These are phyloP conservation scores for Atherinosoma microstoma DNA, from an alignment of 2,797 vertebrate species.

Conservation along the genomic window DNA sequence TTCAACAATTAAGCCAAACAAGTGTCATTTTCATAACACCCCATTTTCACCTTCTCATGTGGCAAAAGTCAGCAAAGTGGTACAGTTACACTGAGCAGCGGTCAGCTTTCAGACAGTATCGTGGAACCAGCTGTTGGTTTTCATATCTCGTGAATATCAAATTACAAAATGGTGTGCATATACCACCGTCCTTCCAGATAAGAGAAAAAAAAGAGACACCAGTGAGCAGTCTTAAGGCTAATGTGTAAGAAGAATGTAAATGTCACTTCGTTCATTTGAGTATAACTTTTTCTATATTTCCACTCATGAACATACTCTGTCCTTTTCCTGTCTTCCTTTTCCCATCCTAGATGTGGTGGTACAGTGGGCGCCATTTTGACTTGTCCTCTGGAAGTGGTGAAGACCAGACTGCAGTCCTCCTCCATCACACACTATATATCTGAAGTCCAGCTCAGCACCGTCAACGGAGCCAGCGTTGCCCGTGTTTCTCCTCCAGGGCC, in stretches of 20 bases:
- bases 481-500: constrained; percentile 92
- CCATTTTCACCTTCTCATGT: constrained; percentile 10
- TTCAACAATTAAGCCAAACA: not conserved
- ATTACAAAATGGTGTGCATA: constrained; percentile 9
- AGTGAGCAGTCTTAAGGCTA: not conserved
- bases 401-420: constrained; percentile 96
- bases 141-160: constrained; percentile 8
- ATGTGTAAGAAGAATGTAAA: no score
- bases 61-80: constrained; percentile 8
- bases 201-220: not conserved
- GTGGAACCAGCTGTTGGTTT: not conserved
- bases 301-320: not conserved
- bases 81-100: not conserved
- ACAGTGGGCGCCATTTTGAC: constrained; percentile 98
- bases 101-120: constrained; percentile 1
- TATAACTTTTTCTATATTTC: not conserved
- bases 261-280: no score
- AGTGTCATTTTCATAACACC: constrained; percentile 7
- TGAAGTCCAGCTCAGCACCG: constrained; percentile 94
- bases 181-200: constrained; percentile 9
- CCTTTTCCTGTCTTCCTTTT: not conserved
- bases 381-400: constrained; percentile 98
- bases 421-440: constrained; percentile 94
- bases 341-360: constrained; percentile 90
- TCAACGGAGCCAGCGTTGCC: constrained; percentile 90